A percentile compares a stretch with the other conserved stretches of the same genome.
These are phyloP conservation scores for Pipa parva DNA, from an alignment of 2,113 vertebrate genomes.

Conservation along the genomic window DNA sequence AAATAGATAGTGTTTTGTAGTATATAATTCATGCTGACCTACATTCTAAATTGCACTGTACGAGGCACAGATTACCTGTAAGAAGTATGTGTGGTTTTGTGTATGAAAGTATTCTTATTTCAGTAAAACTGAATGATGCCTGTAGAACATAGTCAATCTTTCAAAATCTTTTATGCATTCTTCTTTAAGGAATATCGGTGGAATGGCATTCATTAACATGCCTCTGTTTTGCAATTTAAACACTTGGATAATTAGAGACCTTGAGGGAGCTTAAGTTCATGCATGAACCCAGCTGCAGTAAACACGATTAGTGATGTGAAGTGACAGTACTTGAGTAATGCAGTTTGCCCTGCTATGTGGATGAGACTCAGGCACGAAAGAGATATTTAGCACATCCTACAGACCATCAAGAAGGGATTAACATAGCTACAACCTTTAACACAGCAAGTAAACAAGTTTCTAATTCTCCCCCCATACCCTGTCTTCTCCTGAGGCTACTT, in stretches of 20 bases:
- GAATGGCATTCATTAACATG: neutral
- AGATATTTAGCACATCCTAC: conserved; percentile 1
- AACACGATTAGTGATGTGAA: neutral
- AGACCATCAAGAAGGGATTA: neutral
- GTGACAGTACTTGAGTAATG: neutral
- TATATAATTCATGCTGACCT: too few relatives aligned
- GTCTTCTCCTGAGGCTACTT: neutral
- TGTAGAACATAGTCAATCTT: too few relatives aligned
- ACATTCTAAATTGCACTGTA: too few relatives aligned
- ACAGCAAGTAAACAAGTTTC: neutral
- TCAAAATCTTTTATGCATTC: too few relatives aligned
- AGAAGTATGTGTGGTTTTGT: too few relatives aligned
- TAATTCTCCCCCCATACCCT: neutral
- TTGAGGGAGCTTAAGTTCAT: neutral
- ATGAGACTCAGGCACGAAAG: neutral
- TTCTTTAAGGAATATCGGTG: neutral
- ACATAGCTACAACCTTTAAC: neutral
- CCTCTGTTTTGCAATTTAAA: neutral
- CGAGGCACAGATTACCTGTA: too few relatives aligned
- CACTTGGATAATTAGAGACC: neutral
- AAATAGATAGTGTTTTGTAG: too few relatives aligned
- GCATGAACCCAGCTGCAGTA: neutral
- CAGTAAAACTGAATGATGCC: too few relatives aligned
- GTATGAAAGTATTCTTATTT: too few relatives aligned
- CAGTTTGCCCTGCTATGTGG: neutral